Evolutionary conservation across 2,888 invertebrate genomes (phyloP).

Genomic region (Ochropacha duplaris): DNA sequence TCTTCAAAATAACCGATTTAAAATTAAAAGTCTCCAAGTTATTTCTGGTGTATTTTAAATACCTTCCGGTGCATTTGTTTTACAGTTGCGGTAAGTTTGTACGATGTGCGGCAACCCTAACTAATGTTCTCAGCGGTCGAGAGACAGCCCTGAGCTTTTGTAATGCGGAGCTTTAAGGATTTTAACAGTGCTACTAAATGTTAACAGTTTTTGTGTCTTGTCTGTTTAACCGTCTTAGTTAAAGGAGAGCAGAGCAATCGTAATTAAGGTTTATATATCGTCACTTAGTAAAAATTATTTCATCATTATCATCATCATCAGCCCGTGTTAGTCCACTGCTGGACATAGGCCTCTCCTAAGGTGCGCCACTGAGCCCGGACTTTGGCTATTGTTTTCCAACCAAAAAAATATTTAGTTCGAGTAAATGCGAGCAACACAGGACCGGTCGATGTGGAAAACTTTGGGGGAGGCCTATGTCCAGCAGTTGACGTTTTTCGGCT

Average conservation of each 20-base stretch:
- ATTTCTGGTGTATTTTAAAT: not conserved
- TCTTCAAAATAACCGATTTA: not conserved
- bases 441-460: no score
- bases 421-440: no score
- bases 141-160: not conserved
- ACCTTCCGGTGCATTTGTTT: not conserved
- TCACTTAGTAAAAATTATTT: no score
- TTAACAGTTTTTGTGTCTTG: not conserved
- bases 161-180: not conserved
- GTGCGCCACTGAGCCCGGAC: no score
- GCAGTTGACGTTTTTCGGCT: no score
- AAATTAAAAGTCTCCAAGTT: not conserved
- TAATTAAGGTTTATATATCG: not conserved
- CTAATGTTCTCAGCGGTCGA: not conserved
- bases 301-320: no score
- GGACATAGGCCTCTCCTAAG: no score
- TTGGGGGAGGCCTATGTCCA: no score
- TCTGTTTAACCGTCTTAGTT: not conserved
- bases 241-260: not conserved
- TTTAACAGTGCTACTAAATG: not conserved
- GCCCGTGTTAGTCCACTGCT: no score
- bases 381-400: no score
- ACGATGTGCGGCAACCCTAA: slow-evolving; percentile 1
- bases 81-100: not conserved
- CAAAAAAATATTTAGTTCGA: no score